Conservation (phyloP, 2,797 vertebrate genomes). For the Leucoraja ocellata region DNA sequence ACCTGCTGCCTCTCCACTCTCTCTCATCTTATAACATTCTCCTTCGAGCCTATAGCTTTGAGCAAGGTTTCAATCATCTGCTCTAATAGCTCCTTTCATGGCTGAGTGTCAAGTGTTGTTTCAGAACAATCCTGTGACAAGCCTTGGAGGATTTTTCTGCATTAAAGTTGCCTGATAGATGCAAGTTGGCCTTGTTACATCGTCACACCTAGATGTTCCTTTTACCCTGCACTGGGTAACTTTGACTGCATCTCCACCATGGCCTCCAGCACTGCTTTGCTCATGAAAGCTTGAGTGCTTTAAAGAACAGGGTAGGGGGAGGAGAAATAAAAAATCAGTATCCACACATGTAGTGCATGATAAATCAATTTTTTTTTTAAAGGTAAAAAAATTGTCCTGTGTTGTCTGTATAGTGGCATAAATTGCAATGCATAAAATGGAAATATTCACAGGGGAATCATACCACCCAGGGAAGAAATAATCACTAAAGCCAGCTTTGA, state of each 20-base stretch:
- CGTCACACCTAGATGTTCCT: not conserved
- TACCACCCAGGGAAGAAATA: not conserved
- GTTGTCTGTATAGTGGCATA: not conserved
- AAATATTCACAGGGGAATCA: not conserved
- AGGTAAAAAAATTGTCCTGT: not conserved
- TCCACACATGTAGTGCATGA: not conserved
- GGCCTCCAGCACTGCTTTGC: slow-evolving; percentile 9
- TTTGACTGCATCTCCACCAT: not conserved
- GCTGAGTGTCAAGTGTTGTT: not conserved
- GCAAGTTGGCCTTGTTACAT: not conserved
- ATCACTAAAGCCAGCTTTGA: not conserved
- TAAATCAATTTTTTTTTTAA: not conserved
- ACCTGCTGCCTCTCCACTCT: not conserved
- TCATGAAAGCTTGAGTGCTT: not conserved
- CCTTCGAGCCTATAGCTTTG: not conserved
- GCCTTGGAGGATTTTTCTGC: not conserved
- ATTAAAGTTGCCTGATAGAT: not conserved
- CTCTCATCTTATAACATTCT: not conserved
- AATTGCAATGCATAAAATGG: not conserved
- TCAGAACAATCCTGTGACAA: not conserved
- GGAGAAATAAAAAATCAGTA: not conserved
- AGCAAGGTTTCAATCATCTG: not conserved
- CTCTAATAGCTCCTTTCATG: not conserved
- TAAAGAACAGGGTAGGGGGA: not conserved
- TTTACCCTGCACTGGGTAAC: not conserved